A percentile compares a stretch with the other conserved stretches of the same genome.
phyloP scores from a whole-genome alignment of 1,140 invertebrate species.

The Eueides isabella region DNA sequence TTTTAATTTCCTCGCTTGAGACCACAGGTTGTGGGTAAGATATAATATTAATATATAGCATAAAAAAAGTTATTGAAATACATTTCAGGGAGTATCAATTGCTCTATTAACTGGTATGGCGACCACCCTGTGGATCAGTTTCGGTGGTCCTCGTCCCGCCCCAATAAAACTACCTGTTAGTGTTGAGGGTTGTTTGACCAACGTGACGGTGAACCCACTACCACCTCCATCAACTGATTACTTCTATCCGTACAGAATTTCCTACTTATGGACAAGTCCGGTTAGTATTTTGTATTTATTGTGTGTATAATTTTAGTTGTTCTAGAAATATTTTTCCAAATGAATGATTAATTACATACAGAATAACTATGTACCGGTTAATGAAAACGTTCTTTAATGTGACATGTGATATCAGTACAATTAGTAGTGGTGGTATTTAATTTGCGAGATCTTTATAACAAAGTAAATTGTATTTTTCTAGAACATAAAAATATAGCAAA shows the following conservation, averaged over 20 bases:
- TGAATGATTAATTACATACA: no score
- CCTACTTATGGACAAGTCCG: conserved; percentile 92
- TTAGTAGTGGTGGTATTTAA: no score
- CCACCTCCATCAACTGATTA: conserved; percentile 72
- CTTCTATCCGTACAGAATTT: conserved; percentile 89
- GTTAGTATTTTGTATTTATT: conserved; percentile 47
- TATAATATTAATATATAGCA: no score
- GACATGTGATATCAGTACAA: no score
- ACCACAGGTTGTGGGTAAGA: no score
- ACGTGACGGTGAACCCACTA: conserved; percentile 48
- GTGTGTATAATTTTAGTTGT: not conserved
- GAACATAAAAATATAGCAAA: no score
- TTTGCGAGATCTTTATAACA: no score
- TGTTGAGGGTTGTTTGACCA: conserved; percentile 82
- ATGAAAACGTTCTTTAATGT: no score
- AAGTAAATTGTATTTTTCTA: no score
- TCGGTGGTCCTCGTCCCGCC: conserved; percentile 89
- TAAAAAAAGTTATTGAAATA: not conserved
- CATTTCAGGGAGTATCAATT: conserved; percentile 85
- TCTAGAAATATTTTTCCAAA: not conserved
- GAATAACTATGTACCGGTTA: no score
- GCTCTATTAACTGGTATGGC: conserved; percentile 86
- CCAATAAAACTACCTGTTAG: conserved; percentile 83
- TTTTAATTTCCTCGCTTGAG: no score
- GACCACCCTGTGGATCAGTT: conserved; percentile 92